Evolutionary conservation across 1,140 invertebrate genomes (phyloP), one percentile per base, ranked within the genome.

Genomic region (Vollenhovia emeryi): DNA sequence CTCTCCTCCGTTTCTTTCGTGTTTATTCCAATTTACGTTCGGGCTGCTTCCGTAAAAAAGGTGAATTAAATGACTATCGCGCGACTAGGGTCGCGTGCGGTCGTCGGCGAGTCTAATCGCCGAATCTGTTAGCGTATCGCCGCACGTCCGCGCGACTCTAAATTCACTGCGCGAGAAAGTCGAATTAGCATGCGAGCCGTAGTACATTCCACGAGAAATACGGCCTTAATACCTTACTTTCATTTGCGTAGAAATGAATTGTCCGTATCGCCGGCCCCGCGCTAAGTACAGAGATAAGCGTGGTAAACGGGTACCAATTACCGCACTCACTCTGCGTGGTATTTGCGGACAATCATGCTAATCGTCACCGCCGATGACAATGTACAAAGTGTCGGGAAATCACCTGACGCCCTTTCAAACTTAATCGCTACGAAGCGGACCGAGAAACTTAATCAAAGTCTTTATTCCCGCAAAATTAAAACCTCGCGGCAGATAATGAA

Each of bases 231-330:
- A 71, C 78, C 68, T 82, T 82, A 82, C 78, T 82, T 82, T 73
- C 78, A 82, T 82, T 82, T 82, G 66, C 78, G 78, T 82, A 73
- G 78, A 82, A 82, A 82, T 82, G 36, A 82, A 82, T 82, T 82
- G 78, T 71, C 40, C 64, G 78, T 80, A 80, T 71, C 78, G 50
- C 64, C 50, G 13, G 66, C 40, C 78, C 13, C 27, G 78, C n/a
- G 18, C 40, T 73, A 73, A 71, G 36, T 57, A 59, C 40, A 7
- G 24, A 71, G 78, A 82, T 82, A 82, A 82, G 66, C 24, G n/a
- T 78, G 27, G 50, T 82, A 57, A 71, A 71, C 66, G 36, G 33
- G 78, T 71, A 71, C 33, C 78, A 82, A 71, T 82, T 82, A 82
- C 13, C 36, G 50, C n/a, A 21, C 27, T 79, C 48, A 27, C 43